Base-by-base conservation (phyloP, 1,140 invertebrate genomes). In the Drosophila chauvacae region DNA sequence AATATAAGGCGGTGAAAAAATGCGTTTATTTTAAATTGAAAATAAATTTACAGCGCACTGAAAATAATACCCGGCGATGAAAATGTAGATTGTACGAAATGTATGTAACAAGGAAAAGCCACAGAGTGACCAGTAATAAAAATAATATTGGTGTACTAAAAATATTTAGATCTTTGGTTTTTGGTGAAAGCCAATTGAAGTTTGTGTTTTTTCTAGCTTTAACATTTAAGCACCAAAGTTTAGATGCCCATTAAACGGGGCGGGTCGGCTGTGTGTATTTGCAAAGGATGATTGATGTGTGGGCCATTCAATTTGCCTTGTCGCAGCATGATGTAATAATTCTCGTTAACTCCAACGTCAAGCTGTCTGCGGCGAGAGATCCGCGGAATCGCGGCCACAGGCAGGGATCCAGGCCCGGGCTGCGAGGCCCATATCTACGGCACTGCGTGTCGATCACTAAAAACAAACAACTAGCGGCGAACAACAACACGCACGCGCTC, bases 1-100 rank as follows among this genome's bases (percentile, higher is more conserved):
- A 68, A 42, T 63, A 77, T 60, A 68, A 77, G 77, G 81, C 66
- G 68, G 74, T 77, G 69, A 90, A 80, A 79, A 79, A 72, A 72
- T 78, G 76, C 76, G 76, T 79, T 78, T 78, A 73, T 72, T 79
- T 79, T 53, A 78, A 79, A 71, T 78, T 71, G 66, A 79, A 79
- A 79, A 79, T 78, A 78, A 56, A 73, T 80, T 73, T 51, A 51
- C 65, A 51, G 44, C 72, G 68, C 77, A 79, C 77, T 80, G 60
- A 11, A 28, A 79, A 62, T 72, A 78, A 69, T 33, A 16, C 9
- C 9, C 20, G 41, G 1, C 33, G 26, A 30, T 50, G n/a, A 18
- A 56, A 37, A 45, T 30, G 13, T 35, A 13, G n/a, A 44, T 30
- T 18, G 14, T 20, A 45, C 3, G 18, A 65, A 33, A 65, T 41